A percentile compares a stretch with the other conserved stretches of the same genome.
Conservation (phyloP, 2,797 vertebrate genomes). For the Philypnodon macrostomus region DNA sequence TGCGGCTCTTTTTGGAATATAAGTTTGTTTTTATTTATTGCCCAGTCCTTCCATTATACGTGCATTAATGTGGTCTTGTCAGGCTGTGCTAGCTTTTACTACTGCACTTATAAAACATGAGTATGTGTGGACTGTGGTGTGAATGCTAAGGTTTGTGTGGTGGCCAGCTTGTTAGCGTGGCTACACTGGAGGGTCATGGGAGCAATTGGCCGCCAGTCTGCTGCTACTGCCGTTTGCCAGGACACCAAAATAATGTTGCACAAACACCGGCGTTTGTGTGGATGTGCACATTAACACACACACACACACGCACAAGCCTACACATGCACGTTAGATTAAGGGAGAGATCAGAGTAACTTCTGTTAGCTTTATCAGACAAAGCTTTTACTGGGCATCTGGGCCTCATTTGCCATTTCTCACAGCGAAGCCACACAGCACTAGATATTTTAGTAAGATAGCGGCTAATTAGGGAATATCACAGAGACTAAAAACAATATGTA, state of each 20-base stretch:
- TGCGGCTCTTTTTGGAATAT: no score
- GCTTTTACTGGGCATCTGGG: constrained; percentile 71
- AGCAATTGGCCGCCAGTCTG: constrained; percentile 77
- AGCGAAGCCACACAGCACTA: constrained; percentile 43
- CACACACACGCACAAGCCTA: no score
- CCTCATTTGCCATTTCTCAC: constrained; percentile 61
- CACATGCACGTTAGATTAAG: constrained; percentile 46
- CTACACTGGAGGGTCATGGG: constrained; percentile 75
- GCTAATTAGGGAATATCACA: constrained; percentile 63
- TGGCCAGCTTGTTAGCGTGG: constrained; percentile 78
- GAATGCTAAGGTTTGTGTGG: constrained; percentile 66
- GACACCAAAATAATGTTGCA: constrained; percentile 72
- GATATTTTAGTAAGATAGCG: constrained; percentile 54
- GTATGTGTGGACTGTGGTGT: constrained; percentile 21
- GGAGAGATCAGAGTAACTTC: constrained; percentile 73
- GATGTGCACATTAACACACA: constrained; percentile 9
- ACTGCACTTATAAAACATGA: constrained; percentile 11
- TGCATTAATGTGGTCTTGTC: constrained; percentile 22
- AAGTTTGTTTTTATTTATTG: no score
- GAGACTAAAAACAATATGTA: constrained; percentile 62
- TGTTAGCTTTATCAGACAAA: constrained; percentile 72
- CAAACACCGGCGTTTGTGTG: constrained; percentile 54
- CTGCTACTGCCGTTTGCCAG: constrained; percentile 67
- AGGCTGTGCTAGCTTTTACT: constrained; percentile 24
- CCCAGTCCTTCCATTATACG: no score